Evolutionary conservation across 92 coral and sea anemone genomes (phyloP).

Genomic region (Scolanthus callimorphus): DNA sequence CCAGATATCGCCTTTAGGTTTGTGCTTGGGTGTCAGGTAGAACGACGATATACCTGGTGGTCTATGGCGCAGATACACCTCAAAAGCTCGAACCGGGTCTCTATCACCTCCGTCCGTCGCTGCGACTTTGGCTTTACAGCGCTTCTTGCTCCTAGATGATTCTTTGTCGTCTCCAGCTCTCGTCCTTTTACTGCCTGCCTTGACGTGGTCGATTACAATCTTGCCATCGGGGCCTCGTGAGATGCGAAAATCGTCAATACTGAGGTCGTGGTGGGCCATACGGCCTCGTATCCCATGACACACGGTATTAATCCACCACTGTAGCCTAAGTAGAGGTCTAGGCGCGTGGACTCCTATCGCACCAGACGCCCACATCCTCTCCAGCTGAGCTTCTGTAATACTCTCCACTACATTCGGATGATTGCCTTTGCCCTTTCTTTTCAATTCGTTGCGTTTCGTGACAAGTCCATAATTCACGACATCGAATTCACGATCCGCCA

Average conservation of each 20-base stretch:
- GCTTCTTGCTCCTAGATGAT: constrained; percentile 81
- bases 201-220: constrained; percentile 92
- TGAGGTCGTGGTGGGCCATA: constrained; percentile 99
- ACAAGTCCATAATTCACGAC: constrained; percentile 97
- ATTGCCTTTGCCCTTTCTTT: constrained; percentile 98
- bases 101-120: constrained; percentile 99
- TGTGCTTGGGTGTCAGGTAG: constrained; percentile 98
- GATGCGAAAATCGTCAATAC: constrained; percentile 96
- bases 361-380: constrained; percentile 99
- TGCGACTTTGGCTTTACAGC: constrained; percentile 92
- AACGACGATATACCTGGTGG: constrained; percentile 99
- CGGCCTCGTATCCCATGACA: constrained; percentile 97
- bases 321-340: constrained; percentile 86
- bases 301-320: constrained; percentile 99
- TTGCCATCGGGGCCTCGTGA: constrained; percentile 97
- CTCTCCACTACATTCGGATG: constrained; percentile 99
- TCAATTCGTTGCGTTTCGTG: constrained; percentile 95
- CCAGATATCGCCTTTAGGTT: constrained; percentile 99
- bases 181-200: constrained; percentile 83
- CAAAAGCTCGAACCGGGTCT: constrained; percentile 98
- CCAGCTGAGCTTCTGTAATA: constrained; percentile 96
- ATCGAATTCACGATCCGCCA: constrained; percentile 98
- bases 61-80: constrained; percentile 91
- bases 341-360: constrained; percentile 99
- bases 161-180: constrained; percentile 94